A percentile compares a stretch with the other conserved stretches of the same genome.
phyloP scores from a whole-genome alignment of 1,140 invertebrate genomes.

The Lasaia peninsularis region DNA sequence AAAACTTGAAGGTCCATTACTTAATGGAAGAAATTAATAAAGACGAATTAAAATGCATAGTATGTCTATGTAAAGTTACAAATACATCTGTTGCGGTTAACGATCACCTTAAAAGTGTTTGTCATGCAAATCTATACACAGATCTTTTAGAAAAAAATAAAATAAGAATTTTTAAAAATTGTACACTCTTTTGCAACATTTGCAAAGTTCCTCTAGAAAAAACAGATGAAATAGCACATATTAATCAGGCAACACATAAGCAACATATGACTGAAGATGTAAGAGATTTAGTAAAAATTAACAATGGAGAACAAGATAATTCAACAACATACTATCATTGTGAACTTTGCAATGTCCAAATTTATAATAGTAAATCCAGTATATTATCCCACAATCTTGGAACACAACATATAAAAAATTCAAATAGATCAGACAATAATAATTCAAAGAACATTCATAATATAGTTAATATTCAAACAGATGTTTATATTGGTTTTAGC shows the following conservation, averaged over 20 bases:
- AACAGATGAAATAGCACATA: slow-evolving; percentile 15
- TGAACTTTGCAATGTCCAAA: background rate
- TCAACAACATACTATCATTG: background rate
- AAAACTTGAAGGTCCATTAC: slow-evolving; percentile 2
- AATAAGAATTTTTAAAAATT: slow-evolving; percentile 1
- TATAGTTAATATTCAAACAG: background rate
- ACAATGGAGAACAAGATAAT: background rate
- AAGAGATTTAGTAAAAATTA: background rate
- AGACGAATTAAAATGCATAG: slow-evolving; percentile 8
- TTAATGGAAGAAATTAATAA: background rate
- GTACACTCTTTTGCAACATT: slow-evolving; percentile 14
- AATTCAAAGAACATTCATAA: background rate
- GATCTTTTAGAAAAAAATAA: background rate
- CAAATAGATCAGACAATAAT: background rate
- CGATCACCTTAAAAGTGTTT: background rate
- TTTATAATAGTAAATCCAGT: background rate
- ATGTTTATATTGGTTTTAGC: background rate
- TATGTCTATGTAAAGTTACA: slow-evolving; percentile 8
- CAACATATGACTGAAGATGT: background rate
- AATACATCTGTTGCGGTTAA: background rate
- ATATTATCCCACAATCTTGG: background rate
- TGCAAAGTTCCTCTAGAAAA: slow-evolving; percentile 2
- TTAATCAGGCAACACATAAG: background rate
- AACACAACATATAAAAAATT: background rate
- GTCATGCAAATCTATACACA: background rate